Conservation (phyloP, 1,140 invertebrate genomes). For the Metaphire vulgaris region DNA sequence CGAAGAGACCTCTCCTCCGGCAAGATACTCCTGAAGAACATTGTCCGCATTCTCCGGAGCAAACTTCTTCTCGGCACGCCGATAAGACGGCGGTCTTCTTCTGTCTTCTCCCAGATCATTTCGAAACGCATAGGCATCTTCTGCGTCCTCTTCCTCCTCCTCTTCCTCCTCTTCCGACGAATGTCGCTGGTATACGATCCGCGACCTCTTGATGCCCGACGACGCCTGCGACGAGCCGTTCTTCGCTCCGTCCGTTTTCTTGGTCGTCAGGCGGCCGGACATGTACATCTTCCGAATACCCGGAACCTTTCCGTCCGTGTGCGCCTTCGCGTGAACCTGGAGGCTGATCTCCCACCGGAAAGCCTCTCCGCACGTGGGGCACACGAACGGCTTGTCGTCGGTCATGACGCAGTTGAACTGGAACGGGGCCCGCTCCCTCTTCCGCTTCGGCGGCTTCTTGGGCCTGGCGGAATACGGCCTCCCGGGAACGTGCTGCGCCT, state of each 20-base stretch:
- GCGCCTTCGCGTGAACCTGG: slow-evolving; percentile 5
- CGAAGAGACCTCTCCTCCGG: no score
- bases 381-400: slow-evolving; percentile 20
- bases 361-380: slow-evolving; percentile 6
- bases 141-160: no score
- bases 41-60: neutral
- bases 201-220: neutral
- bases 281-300: slow-evolving; percentile 9
- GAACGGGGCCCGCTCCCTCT: neutral
- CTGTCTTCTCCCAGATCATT: neutral
- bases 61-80: slow-evolving; percentile 2
- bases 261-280: neutral
- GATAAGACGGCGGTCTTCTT: no score
- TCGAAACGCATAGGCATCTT: neutral
- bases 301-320: slow-evolving; percentile 7
- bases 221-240: no score
- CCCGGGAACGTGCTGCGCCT: no score
- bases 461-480: no score
- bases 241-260: no score
- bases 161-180: neutral
- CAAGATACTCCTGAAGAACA: neutral
- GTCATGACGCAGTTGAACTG: slow-evolving; percentile 20
- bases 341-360: slow-evolving; percentile 21
- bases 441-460: neutral
- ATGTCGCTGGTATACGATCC: neutral